Conservation (phyloP, 1,140 invertebrate species). For the Teleopsis dalmanni region DNA sequence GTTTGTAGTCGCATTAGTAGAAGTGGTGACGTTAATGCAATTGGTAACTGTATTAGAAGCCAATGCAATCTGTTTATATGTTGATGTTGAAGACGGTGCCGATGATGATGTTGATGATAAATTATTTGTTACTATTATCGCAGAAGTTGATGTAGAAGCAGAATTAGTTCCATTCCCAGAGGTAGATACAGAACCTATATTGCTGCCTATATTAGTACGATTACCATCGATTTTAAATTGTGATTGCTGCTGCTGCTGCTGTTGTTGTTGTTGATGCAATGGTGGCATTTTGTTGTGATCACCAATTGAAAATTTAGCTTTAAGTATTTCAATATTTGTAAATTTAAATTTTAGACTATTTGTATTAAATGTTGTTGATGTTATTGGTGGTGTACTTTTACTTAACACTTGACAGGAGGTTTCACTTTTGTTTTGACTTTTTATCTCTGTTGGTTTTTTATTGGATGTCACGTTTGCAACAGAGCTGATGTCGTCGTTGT, state of each 20-base stretch:
- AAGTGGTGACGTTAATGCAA: conserved; percentile 26
- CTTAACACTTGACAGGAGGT: background rate
- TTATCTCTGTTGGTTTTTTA: too few relatives aligned
- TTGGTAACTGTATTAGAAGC: conserved; percentile 22
- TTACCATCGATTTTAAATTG: conserved; percentile 21
- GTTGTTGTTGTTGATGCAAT: conserved; percentile 13
- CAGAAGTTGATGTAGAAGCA: background rate
- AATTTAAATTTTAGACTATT: conserved; percentile 24
- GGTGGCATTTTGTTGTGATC: conserved; percentile 28
- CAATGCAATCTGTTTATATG: conserved; percentile 24
- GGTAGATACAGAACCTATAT: background rate
- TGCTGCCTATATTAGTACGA: conserved; percentile 8
- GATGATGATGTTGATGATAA: conserved; percentile 34
- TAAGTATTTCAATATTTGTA: conserved; percentile 36
- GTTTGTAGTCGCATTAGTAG: conserved; percentile 14
- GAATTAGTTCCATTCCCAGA: background rate
- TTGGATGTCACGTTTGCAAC: too few relatives aligned
- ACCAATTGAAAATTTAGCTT: conserved; percentile 27
- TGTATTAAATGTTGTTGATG: background rate
- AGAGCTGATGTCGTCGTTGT: background rate
- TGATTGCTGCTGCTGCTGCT: conserved; percentile 7
- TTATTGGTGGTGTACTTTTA: background rate
- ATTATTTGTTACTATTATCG: background rate
- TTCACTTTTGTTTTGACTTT: too few relatives aligned
- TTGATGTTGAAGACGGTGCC: conserved; percentile 30